Conservation (phyloP, 1,140 invertebrate genomes). For the Pachypsylla venusta region DNA sequence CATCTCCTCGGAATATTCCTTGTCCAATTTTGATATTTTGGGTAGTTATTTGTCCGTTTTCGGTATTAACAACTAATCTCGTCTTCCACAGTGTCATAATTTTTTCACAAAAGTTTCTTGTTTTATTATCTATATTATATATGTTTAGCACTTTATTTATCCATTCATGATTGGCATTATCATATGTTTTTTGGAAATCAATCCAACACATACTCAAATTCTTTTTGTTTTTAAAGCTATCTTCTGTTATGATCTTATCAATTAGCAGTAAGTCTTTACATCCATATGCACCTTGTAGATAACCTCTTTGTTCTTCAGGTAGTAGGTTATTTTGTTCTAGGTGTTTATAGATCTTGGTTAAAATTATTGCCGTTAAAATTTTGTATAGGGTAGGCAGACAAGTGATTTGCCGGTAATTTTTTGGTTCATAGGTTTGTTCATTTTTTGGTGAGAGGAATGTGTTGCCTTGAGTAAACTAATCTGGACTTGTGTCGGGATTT, state of each 20-base stretch:
- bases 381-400: conserved; percentile 15
- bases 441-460: conserved; percentile 22
- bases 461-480: conserved; percentile 10
- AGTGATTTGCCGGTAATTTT: conserved; percentile 13
- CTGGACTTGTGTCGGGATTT: background rate
- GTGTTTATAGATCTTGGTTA: conserved; percentile 17
- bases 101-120: background rate
- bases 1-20: conserved; percentile 12
- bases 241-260: conserved; percentile 18
- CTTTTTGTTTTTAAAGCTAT: conserved; percentile 15
- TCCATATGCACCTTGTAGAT: conserved; percentile 15
- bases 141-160: conserved; percentile 18
- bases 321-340: conserved; percentile 17
- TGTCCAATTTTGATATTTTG: background rate
- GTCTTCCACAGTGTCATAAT: background rate
- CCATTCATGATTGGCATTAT: conserved; percentile 15
- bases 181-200: conserved; percentile 7
- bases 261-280: conserved; percentile 22
- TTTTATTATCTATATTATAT: conserved; percentile 15
- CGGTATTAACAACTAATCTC: background rate
- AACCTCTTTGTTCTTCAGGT: conserved; percentile 23
- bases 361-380: conserved; percentile 14
- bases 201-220: conserved; percentile 11
- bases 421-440: conserved; percentile 9
- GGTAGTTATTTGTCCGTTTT: background rate